Evolutionary conservation across 2,113 vertebrate genomes (phyloP).

Genomic region (Chiloscyllium plagiosum): DNA sequence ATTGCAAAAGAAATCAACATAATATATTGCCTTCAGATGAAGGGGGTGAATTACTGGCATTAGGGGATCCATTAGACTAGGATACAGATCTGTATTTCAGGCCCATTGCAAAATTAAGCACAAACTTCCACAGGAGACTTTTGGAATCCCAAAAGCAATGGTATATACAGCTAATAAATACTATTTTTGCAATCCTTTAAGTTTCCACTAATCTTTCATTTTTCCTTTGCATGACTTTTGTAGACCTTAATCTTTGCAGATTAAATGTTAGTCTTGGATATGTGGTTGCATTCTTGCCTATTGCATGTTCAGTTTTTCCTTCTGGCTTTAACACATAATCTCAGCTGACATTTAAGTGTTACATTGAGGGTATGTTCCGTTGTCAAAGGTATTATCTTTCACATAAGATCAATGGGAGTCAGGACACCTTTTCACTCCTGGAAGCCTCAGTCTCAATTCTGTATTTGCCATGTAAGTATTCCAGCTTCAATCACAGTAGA

Average conservation of each 20-base stretch:
- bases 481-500: not conserved
- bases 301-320: not conserved
- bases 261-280: not conserved
- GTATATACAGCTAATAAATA: not conserved
- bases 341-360: not conserved
- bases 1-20: not conserved
- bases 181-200: not conserved
- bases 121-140: not conserved
- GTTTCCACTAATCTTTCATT: not conserved
- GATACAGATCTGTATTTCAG: not conserved
- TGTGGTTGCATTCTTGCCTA: not conserved
- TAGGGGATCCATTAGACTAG: not conserved
- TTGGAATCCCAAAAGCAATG: not conserved
- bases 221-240: not conserved
- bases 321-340: not conserved
- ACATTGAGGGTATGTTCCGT: not conserved
- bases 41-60: not conserved
- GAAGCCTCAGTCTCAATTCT: not conserved
- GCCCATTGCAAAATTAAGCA: not conserved
- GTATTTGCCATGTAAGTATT: not conserved
- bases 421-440: not conserved
- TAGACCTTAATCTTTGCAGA: not conserved
- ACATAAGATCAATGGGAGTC: not conserved
- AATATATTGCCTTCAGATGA: not conserved
- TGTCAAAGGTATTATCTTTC: not conserved